Conservation (phyloP, 1,140 invertebrate genomes). For the Cylas formicarius region DNA sequence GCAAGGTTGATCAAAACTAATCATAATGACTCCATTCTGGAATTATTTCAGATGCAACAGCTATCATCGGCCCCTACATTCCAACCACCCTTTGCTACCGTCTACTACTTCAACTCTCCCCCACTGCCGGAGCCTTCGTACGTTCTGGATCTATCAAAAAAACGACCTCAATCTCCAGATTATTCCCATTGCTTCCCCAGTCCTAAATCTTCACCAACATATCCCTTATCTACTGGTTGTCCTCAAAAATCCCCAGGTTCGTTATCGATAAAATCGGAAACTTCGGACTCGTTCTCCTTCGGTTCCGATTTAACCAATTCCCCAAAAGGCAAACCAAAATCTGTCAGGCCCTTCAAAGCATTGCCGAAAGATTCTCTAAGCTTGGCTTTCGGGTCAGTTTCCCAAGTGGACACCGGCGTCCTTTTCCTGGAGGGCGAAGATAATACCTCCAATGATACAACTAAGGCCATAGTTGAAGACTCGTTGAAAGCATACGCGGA, state of each 20-base stretch:
- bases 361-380: conserved; percentile 61
- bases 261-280: neutral
- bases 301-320: neutral
- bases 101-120: too few species aligned
- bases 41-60: too few species aligned
- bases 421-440: conserved; percentile 20
- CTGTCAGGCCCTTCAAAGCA: conserved; percentile 60
- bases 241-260: conserved; percentile 6
- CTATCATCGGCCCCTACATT: too few species aligned
- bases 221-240: neutral
- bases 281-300: conserved; percentile 6
- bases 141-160: conserved; percentile 9
- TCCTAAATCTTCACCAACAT: conserved; percentile 4
- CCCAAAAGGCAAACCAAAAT: conserved; percentile 30
- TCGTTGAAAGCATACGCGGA: conserved; percentile 56
- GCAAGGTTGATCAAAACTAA: too few species aligned
- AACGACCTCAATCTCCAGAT: neutral
- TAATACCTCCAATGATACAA: conserved; percentile 1
- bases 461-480: conserved; percentile 38
- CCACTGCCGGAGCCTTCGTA: neutral
- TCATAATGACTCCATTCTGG: too few species aligned
- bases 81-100: too few species aligned
- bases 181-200: conserved; percentile 10
- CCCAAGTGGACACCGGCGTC: conserved; percentile 34
- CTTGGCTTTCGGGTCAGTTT: conserved; percentile 46